Evolutionary conservation across 2,888 invertebrate species (phyloP), one percentile per base, ranked within the genome.

Genomic region (Dicyrtomina minuta): DNA sequence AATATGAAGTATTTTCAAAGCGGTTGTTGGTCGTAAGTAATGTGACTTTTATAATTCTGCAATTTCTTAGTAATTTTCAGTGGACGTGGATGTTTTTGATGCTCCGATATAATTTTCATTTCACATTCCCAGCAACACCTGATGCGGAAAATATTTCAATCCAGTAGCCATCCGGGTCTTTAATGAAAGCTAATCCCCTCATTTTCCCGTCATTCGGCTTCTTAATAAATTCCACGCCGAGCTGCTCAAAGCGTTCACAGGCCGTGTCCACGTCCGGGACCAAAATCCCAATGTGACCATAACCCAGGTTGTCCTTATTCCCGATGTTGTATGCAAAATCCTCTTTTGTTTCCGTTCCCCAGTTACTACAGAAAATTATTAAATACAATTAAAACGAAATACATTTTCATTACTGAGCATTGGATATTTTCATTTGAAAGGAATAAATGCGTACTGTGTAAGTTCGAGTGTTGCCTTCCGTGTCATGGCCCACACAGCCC

Each of bases 161-260:
- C 95, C 95, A 95, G 81, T 96, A 96, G 39, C 94, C 96, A 81
- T 96, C 96, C 0, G 96, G 96, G 81, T 96, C 96, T 79, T 93
- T 90, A 70, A 96, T 93, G 81, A 96, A 96, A 1, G 96, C 96
- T 58, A 96, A 83, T 0, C 93, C 93, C 81, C 91, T 94, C 93
- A 96, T 95, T 81, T 91, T 92, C 80, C 86, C 87, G 79, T 93
- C 96, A 79, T 90, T 88, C 0, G 94, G 95, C 75, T 87, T 89
- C 81, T 96, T 97, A 1, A 94, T 86, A 82, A 96, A 97, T 72
- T 91, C 89, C 4, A 96, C 95, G 0, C 90, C 91, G 68, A 89
- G 84, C 75, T 89, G 85, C 80, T 95, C 93, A 81, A 97, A 96
- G 78, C 91, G 85, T 79, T 89, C 89, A 81, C 95, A 96, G 12